Percentiles rank a stretch among this genome's conserved stretches.
Evolutionary conservation across 2,888 invertebrate species (phyloP).

Genomic region (Drosophila cognata): DNA sequence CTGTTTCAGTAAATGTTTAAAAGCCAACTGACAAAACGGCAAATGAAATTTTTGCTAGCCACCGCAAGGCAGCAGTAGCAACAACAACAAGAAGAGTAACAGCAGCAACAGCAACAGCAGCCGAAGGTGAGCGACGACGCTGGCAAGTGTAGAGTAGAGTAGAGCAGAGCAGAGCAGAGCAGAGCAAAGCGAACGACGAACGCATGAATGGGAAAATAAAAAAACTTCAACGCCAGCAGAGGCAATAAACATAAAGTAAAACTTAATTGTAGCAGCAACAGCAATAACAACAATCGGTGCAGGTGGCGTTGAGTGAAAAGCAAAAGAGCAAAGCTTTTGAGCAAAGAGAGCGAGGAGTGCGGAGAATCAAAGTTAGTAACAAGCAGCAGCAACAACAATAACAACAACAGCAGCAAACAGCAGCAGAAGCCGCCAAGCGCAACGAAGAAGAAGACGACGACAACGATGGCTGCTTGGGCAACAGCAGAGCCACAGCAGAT

Average conservation of each 20-base stretch:
- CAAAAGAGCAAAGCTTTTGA: conserved; percentile 62
- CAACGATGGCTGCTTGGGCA: conserved; percentile 43
- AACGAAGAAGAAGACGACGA: conserved; percentile 53
- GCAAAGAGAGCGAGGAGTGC: conserved; percentile 29
- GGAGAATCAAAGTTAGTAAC: conserved; percentile 29
- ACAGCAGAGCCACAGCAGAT: conserved; percentile 52
- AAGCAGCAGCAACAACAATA: conserved; percentile 14
- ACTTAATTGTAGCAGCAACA: conserved; percentile 71
- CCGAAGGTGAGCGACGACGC: conserved; percentile 66
- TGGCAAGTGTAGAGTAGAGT: conserved; percentile 62
- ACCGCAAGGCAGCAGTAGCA: conserved; percentile 34
- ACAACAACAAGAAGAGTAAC: conserved; percentile 13
- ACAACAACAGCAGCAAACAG: conserved; percentile 21
- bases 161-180: conserved; percentile 51
- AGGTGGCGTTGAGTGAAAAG: conserved; percentile 40
- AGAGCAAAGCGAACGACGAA: conserved; percentile 56
- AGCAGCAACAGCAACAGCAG: conserved; percentile 25
- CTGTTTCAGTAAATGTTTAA: conserved; percentile 82
- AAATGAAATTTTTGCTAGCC: conserved; percentile 67
- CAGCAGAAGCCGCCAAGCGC: conserved; percentile 76
- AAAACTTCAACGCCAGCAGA: conserved; percentile 46
- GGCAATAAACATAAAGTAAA: conserved; percentile 73
- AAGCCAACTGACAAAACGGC: conserved; percentile 82
- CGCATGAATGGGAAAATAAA: conserved; percentile 60
- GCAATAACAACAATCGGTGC: conserved; percentile 40